A percentile compares a stretch with the other conserved stretches of the same genome.
Conservation (phyloP, 2,797 vertebrate genomes). For the Leucoraja ocellata region DNA sequence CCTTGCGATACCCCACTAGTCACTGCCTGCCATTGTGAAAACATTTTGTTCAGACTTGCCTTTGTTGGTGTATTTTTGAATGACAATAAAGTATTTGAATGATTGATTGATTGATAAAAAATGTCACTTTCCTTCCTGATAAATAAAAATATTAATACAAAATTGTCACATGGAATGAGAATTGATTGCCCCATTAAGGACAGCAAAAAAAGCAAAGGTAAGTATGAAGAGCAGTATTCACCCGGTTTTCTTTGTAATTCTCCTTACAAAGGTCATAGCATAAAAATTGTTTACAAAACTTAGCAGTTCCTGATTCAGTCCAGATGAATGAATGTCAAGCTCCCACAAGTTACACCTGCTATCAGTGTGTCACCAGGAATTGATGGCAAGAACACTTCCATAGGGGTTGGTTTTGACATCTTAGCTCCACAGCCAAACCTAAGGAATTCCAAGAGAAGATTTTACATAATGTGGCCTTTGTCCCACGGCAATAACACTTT, state of each 20-base stretch:
- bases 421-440: conserved; percentile 48
- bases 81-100: too few species aligned
- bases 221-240: conserved; percentile 36
- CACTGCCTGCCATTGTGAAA: too few species aligned
- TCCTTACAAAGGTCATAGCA: conserved; percentile 48
- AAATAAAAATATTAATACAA: background rate
- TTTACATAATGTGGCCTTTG: background rate
- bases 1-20: too few species aligned
- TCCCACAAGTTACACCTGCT: conserved; percentile 48
- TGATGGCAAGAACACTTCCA: conserved; percentile 44
- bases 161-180: background rate
- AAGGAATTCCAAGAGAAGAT: background rate
- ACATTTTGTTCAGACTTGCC: too few species aligned
- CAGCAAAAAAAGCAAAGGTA: too few species aligned
- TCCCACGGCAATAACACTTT: too few species aligned
- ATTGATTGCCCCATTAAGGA: background rate
- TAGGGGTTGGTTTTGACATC: conserved; percentile 41
- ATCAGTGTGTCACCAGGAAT: conserved; percentile 37
- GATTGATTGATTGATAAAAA: background rate
- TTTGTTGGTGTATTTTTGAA: too few species aligned
- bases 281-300: conserved; percentile 55
- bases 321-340: conserved; percentile 51
- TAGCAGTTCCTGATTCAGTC: conserved; percentile 47
- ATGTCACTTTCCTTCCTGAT: background rate
- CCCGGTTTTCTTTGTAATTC: conserved; percentile 54